A percentile compares a stretch with the other conserved stretches of the same genome.
These are phyloP conservation scores for Rhyacophila evoluta DNA, from an alignment of 2,888 invertebrate species.

Conservation along the genomic window DNA sequence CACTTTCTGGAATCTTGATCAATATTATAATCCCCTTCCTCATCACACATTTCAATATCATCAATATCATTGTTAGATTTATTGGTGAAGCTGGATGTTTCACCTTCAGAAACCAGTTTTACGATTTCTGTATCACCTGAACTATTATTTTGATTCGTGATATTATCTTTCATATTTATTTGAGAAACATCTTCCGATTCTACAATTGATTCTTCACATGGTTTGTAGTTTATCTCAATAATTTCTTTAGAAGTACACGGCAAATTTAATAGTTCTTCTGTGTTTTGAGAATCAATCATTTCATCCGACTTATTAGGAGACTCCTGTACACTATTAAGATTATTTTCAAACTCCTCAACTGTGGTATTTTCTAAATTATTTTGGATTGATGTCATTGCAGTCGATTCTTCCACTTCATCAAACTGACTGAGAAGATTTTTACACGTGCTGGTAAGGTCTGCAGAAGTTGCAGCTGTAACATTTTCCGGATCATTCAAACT, in stretches of 20 bases:
- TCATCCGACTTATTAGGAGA: no score
- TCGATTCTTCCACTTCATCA: background rate
- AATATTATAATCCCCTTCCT: slow-evolving; percentile 25
- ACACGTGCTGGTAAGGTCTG: background rate
- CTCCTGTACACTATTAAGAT: slow-evolving; percentile 59
- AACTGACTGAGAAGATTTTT: slow-evolving; percentile 28
- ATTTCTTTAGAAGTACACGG: background rate
- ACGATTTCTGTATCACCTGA: no score
- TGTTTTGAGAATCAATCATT: background rate
- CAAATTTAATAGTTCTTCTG: background rate
- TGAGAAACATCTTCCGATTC: background rate
- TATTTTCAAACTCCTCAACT: slow-evolving; percentile 43
- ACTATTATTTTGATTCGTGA: background rate
- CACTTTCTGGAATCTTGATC: background rate
- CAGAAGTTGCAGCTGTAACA: background rate
- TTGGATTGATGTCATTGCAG: background rate
- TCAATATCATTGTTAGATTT: no score
- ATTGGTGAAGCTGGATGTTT: background rate
- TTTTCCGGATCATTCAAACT: background rate
- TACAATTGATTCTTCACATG: background rate
- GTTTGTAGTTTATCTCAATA: background rate
- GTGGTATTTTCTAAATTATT: background rate
- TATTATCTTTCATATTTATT: background rate
- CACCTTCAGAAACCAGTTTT: background rate
- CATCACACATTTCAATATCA: slow-evolving; percentile 56